These are phyloP conservation scores for Sus scrofa DNA, from an alignment of 2,113 vertebrate species.

Conservation along the genomic window T2T-Sscrofa CM000830.6:15931001-15931500, in stretches of 20 bases:
- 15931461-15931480: not conserved
- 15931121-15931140: slow-evolving; percentile 81
- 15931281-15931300: slow-evolving; percentile 41
- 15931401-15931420: slow-evolving; percentile 3
- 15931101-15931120: slow-evolving; percentile 79
- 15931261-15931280: slow-evolving; percentile 39
- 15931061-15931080: too few relatives aligned
- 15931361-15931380: slow-evolving; percentile 44
- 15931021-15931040: too few relatives aligned
- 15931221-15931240: slow-evolving; percentile 52
- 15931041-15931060: too few relatives aligned
- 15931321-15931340: slow-evolving; percentile 25
- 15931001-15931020: too few relatives aligned
- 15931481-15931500: not conserved
- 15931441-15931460: slow-evolving; percentile 7
- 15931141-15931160: slow-evolving; percentile 22
- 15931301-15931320: slow-evolving; percentile 46
- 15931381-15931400: slow-evolving; percentile 29
- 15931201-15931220: not conserved
- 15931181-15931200: slow-evolving; percentile 34
- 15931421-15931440: not conserved
- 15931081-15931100: slow-evolving; percentile 5
- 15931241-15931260: slow-evolving; percentile 19
- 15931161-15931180: slow-evolving; percentile 6
- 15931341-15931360: slow-evolving; percentile 44